Evolutionary conservation across 2,113 vertebrate species (phyloP).

Genomic region (Nothobranchius furzeri): DNA sequence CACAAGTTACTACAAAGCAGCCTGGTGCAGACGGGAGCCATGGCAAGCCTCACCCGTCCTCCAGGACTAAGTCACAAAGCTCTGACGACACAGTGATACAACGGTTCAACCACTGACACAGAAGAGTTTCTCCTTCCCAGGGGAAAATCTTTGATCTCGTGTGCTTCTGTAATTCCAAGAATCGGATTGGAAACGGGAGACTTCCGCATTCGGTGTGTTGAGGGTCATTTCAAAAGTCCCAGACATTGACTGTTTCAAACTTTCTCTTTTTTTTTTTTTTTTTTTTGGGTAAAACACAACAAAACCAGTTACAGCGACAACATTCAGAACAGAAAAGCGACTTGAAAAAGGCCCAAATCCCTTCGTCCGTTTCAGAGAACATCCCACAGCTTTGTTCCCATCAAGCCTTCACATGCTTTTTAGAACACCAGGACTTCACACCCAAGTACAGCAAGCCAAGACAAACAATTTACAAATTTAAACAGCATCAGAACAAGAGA

Average conservation of each 20-base stretch:
- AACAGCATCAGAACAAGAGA: constrained; percentile 59
- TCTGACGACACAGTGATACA: constrained; percentile 60
- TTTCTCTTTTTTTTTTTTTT: background rate
- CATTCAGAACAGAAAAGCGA: constrained; percentile 55
- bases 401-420: constrained; percentile 57
- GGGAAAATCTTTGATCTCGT: constrained; percentile 44
- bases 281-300: constrained; percentile 36
- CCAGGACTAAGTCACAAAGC: constrained; percentile 55
- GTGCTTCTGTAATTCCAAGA: constrained; percentile 41
- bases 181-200: constrained; percentile 22
- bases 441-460: constrained; percentile 66
- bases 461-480: constrained; percentile 55
- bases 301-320: constrained; percentile 65
- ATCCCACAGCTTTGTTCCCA: constrained; percentile 36
- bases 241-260: no score
- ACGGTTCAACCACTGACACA: constrained; percentile 43
- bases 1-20: constrained; percentile 38
- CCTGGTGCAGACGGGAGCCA: constrained; percentile 9
- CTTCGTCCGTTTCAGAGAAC: constrained; percentile 60
- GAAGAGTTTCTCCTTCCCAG: constrained; percentile 48
- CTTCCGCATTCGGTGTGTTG: no score
- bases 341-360: constrained; percentile 44
- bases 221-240: no score
- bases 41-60: constrained; percentile 18
- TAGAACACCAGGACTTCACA: constrained; percentile 61